Percentiles rank a stretch among this genome's conserved stretches.
These are phyloP conservation scores for Lamprologus ornatipinnis DNA, from an alignment of 2,113 vertebrate genomes.

Conservation along the genomic window DNA sequence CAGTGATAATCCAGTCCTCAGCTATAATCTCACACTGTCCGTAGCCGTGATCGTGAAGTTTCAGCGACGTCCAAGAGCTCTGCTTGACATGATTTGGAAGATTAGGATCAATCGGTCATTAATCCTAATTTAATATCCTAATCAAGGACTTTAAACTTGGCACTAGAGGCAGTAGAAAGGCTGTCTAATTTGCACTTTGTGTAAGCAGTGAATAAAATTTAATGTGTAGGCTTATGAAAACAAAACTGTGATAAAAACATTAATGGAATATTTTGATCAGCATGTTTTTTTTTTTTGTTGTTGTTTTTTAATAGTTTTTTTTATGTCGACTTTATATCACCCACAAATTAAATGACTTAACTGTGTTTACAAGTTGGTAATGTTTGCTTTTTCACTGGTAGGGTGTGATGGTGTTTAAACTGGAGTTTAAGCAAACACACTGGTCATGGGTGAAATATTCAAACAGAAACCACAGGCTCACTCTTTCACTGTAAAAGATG, in stretches of 20 bases:
- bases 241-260: neutral
- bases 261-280: neutral
- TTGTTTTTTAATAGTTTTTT: neutral
- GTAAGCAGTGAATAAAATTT: neutral
- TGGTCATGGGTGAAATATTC: neutral
- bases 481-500: neutral
- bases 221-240: neutral
- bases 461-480: neutral
- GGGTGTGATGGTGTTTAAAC: neutral
- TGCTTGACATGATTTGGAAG: conserved; percentile 36
- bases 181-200: neutral
- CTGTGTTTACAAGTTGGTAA: neutral
- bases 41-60: neutral
- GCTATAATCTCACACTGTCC: conserved; percentile 45
- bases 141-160: neutral
- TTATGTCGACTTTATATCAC: neutral
- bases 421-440: neutral
- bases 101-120: conserved; percentile 29
- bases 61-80: neutral
- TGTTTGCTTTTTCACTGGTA: neutral
- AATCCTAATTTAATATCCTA: conserved; percentile 21
- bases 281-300: neutral
- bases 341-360: neutral
- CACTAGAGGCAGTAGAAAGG: neutral
- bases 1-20: conserved; percentile 44